These are phyloP conservation scores for Boulengeromyrus knoepffleri DNA, from an alignment of 2,113 vertebrate genomes.

Conservation along the genomic window DNA sequence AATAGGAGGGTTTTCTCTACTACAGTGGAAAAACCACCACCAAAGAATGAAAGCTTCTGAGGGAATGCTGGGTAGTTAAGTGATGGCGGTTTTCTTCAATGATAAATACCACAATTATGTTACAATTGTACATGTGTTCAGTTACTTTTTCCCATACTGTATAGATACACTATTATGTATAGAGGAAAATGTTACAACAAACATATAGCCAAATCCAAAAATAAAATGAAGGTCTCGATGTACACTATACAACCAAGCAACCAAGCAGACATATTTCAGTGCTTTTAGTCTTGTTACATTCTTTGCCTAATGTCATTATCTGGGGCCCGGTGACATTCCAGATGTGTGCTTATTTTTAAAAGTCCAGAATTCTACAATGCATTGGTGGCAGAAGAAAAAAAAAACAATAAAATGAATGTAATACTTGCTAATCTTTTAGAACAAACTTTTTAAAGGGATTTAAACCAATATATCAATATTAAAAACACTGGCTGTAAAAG, in stretches of 20 bases:
- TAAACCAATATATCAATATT: neutral
- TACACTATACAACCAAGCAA: conserved; percentile 8
- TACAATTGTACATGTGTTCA: conserved; percentile 21
- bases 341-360: neutral
- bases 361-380: neutral
- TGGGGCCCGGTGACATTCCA: neutral
- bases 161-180: conserved; percentile 34
- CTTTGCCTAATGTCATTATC: neutral
- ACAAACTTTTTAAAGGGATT: neutral
- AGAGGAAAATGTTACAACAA: conserved; percentile 34
- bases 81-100: neutral
- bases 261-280: conserved; percentile 14
- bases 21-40: neutral
- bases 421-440: neutral
- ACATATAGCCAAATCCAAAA: conserved; percentile 20
- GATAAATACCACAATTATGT: conserved; percentile 8
- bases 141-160: conserved; percentile 10
- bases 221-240: neutral
- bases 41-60: neutral
- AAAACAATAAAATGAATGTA: neutral
- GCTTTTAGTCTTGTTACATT: conserved; percentile 14
- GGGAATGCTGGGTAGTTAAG: neutral
- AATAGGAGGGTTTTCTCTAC: neutral
- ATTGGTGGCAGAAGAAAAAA: neutral
- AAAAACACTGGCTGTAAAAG: neutral